phyloP scores from a whole-genome alignment of 53 echinoderm and acorn worm species.

The Antedon mediterranea region DNA sequence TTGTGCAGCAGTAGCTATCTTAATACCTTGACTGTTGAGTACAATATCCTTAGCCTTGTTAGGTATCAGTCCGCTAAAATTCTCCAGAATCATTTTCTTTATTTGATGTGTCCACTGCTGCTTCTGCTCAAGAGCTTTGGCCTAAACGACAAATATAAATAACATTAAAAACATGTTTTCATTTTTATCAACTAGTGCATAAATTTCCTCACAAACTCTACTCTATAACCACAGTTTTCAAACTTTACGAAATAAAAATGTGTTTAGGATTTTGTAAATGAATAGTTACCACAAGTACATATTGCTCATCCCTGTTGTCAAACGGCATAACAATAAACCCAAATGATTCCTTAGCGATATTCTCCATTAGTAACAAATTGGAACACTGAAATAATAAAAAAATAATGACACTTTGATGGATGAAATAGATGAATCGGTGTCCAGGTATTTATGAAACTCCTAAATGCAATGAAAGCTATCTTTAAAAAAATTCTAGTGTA shows the following conservation, averaged over 20 bases:
- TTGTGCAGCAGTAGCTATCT: too few species aligned
- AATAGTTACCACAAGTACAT: slow-evolving; percentile 86
- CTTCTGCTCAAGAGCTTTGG: slow-evolving; percentile 75
- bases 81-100: slow-evolving; percentile 83
- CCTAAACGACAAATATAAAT: slow-evolving; percentile 12
- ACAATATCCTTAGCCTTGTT: slow-evolving; percentile 83
- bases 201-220: too few species aligned
- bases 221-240: too few species aligned
- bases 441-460: background rate
- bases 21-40: slow-evolving; percentile 16
- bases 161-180: too few species aligned
- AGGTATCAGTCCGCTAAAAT: slow-evolving; percentile 70
- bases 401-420: too few species aligned
- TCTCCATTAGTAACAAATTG: slow-evolving; percentile 81
- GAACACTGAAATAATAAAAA: slow-evolving; percentile 52
- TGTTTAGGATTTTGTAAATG: too few species aligned
- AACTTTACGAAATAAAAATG: too few species aligned
- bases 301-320: slow-evolving; percentile 57
- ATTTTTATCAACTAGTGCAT: too few species aligned
- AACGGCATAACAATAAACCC: slow-evolving; percentile 87
- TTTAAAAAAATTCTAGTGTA: too few species aligned
- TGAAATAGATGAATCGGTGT: too few species aligned
- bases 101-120: slow-evolving; percentile 87
- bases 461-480: too few species aligned
- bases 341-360: slow-evolving; percentile 60